Conservation (phyloP, 2,113 vertebrate species). For the Periophthalmus modestus region DNA sequence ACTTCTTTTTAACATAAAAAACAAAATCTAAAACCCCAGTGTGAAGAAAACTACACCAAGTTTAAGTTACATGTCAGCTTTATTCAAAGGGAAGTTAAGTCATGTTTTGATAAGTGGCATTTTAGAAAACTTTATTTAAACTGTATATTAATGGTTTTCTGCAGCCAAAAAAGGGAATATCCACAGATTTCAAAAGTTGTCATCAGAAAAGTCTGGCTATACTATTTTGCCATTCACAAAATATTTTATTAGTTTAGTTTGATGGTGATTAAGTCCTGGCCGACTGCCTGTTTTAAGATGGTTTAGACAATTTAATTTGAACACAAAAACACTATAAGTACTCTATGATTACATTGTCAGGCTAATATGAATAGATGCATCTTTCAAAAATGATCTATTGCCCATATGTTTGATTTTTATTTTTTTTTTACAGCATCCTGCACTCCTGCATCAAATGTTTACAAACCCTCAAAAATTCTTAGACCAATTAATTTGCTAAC, state of each 20-base stretch:
- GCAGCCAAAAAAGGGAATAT: neutral
- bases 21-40: neutral
- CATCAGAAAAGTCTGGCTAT: neutral
- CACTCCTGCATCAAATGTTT: conserved; percentile 1
- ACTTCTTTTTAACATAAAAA: conserved; percentile 9
- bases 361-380: neutral
- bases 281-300: no score
- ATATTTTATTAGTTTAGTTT: neutral
- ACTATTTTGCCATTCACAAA: neutral
- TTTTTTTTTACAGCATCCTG: neutral
- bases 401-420: no score
- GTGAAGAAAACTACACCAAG: neutral
- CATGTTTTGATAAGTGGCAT: conserved; percentile 13
- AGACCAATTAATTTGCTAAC: conserved; percentile 5
- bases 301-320: no score
- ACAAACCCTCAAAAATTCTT: neutral
- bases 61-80: neutral
- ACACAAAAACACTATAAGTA: no score
- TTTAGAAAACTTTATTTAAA: neutral
- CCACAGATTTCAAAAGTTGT: neutral
- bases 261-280: neutral
- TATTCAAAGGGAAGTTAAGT: conserved; percentile 53
- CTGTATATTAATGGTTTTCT: neutral
- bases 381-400: no score
- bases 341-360: neutral